Evolutionary conservation across 2,797 vertebrate species (phyloP), one percentile per base, ranked within the genome.

Genomic region (Calcarius lapponicus): DNA sequence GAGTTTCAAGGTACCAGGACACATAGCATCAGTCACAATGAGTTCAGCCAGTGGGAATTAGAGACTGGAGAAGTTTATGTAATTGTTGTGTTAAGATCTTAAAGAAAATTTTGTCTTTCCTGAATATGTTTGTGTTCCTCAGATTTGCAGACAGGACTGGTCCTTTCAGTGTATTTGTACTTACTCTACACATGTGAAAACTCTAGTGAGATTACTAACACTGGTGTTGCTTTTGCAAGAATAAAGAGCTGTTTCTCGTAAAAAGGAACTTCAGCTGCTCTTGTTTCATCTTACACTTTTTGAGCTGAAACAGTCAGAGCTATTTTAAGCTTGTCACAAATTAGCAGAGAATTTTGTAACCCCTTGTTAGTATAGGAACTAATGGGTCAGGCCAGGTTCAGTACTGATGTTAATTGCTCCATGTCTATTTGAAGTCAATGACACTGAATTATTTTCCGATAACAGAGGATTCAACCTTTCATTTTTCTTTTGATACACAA

Each of bases 401-500:
- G 32, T 34, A 51, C 53, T 71, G 32, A 36, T 70, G 42, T 84
- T 92, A 93, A 91, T 86, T 94, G 66, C 50, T 76, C 50, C 15
- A 10, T 36, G 50, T 47, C 45, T 43, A 9, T 94, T 90, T 92
- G 78, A 95, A 94, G 88, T 90, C 73, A 90, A 65, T 58, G 71
- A 66, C 50, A 57, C 56, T 61, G 65, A 86, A 50, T 80, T 76
- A 58, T 80, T 92, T 92, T 57, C 65, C 81, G n/a, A 40, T 79
- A 80, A 83, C 48, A 92, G 80, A 84, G 36, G 28, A 67, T 58
- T 86, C 38, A 64, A 28, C 21, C 29, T 64, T 90, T 80, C 56
- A 67, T 87, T 93, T 88, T 93, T 40, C 40, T 79, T 91, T 91
- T 90, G 56, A 70, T 67, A 65, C 26, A 13, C 28, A 82, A 57